Conservation (phyloP, 2,113 vertebrate genomes). For the Cyphomyrus discorhynchus region DNA sequence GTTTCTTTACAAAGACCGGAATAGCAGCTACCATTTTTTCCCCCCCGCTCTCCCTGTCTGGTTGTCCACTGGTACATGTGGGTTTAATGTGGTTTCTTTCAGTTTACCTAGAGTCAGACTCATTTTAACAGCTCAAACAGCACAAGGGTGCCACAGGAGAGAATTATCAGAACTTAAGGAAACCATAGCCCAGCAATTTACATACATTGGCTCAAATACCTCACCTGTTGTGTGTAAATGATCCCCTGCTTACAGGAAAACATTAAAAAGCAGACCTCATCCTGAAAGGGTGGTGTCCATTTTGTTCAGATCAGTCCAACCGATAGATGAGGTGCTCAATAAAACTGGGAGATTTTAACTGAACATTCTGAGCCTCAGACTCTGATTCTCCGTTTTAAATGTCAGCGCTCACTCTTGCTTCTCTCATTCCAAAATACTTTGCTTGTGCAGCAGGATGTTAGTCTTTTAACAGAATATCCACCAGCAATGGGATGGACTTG, state of each 20-base stretch:
- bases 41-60: not conserved
- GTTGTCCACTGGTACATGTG: not conserved
- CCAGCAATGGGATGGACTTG: conserved; percentile 33
- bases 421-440: conserved; percentile 7
- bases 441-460: not conserved
- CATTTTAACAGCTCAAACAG: not conserved
- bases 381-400: not conserved
- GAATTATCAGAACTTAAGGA: not conserved
- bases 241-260: not conserved
- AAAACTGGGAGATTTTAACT: conserved; percentile 15
- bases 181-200: not conserved
- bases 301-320: not conserved
- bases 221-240: not conserved
- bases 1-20: not conserved
- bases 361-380: not conserved
- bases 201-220: conserved; percentile 15
- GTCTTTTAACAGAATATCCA: conserved; percentile 23
- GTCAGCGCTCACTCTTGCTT: not conserved
- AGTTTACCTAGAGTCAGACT: not conserved
- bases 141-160: not conserved
- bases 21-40: not conserved
- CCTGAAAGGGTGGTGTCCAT: not conserved
- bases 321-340: not conserved
- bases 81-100: not conserved
- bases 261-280: not conserved